Percentiles rank a stretch among this genome's conserved stretches.
Conservation (phyloP, 2,888 invertebrate species). For the Prionchulus punctatus region DNA sequence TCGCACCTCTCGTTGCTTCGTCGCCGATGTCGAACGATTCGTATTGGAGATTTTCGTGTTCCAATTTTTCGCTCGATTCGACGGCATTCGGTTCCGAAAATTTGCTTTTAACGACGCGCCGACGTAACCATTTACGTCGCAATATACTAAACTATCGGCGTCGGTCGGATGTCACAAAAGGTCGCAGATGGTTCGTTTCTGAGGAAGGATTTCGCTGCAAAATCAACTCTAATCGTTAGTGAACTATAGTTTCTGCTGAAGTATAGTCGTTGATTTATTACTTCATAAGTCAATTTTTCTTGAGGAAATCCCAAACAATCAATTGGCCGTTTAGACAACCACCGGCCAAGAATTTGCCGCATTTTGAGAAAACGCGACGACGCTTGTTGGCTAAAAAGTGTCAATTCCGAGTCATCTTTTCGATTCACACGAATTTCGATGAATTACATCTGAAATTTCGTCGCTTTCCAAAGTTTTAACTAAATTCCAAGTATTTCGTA, state of each 20-base stretch:
- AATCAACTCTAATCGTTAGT: too few species aligned
- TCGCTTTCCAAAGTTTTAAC: background rate
- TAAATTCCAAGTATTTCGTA: background rate
- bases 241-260: background rate
- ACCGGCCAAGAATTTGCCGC: background rate
- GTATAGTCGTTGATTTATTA: background rate
- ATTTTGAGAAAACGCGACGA: background rate
- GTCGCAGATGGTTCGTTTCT: background rate
- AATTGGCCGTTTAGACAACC: background rate
- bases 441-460: background rate
- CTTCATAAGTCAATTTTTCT: background rate
- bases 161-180: background rate
- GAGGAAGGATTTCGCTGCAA: background rate
- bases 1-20: background rate
- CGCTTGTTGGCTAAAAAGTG: background rate
- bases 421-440: too few species aligned
- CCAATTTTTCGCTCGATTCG: background rate
- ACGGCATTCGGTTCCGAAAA: background rate
- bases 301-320: background rate
- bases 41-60: background rate
- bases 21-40: background rate
- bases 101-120: constrained; percentile 4
- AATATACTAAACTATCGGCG: background rate
- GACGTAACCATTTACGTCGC: constrained; percentile 5
- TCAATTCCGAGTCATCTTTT: background rate